Base-by-base conservation (phyloP, 2,888 invertebrate genomes). In the Galerucella calmariensis region DNA sequence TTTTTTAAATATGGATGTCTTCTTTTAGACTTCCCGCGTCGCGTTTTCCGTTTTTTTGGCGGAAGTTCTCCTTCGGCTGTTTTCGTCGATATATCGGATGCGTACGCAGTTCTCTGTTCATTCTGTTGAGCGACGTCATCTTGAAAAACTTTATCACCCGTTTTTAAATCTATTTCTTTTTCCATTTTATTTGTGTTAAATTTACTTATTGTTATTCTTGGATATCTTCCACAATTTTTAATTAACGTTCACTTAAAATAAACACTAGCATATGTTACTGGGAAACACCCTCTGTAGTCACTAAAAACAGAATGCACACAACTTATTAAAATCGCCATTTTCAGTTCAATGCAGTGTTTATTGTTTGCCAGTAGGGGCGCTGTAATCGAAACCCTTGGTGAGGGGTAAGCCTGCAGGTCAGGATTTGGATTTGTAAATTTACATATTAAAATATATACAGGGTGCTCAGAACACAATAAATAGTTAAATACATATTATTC, bases 11-110 rank as follows among this genome's bases (percentile, higher is more conserved):
- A 94, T 0, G 94, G 94, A 87, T 94, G 94, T 85, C 90, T 88
- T 77, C 92, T 89, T 86, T 92, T 92, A 75, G 92, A 90, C 89
- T 93, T 94, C 83, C 93, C 93, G 89, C 94, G 92, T 76, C 93
- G 88, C 67, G 93, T 91, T 85, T 93, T 93, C 83, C 92, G 91
- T 86, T 91, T 92, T 82, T 90, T 90, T 62, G 86, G 85, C 79
- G 88, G 89, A 76, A 84, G 83, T 69, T 88, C 87, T 63, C 86
- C 86, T 84, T 79, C 88, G 88, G 82, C 82, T 53, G 66, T 73
- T 56, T 68, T 74, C 74, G 75, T 59, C 24, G 48, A 51, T 3
- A 58, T 48, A 53, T 67, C 74, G 67, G 69, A 41, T 58, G 62
- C 67, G 67, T 56, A 67, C 53, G 73, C 67, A 67, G 67, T 90